Evolutionary conservation across 2,888 invertebrate species (phyloP).

Genomic region (Cataglyphis rosenhaueri): DNA sequence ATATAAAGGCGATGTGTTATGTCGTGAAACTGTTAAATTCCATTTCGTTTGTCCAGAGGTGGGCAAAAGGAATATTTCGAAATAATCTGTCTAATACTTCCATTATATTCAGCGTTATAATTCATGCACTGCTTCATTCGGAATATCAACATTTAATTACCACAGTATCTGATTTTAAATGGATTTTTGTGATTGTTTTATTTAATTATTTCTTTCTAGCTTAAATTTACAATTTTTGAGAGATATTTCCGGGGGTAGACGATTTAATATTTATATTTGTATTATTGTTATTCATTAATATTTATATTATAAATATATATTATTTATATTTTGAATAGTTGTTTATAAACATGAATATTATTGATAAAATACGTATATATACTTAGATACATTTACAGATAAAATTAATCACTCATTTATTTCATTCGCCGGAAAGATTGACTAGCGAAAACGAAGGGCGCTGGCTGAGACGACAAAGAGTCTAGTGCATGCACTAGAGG

Average conservation of each 20-base stretch:
- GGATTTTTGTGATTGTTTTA: not conserved
- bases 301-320: not conserved
- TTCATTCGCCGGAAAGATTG: not conserved
- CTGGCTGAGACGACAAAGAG: not conserved
- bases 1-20: constrained; percentile 32
- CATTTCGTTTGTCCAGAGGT: constrained; percentile 11
- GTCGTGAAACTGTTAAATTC: constrained; percentile 64
- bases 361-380: not conserved
- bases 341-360: not conserved
- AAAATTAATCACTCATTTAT: not conserved
- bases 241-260: not conserved
- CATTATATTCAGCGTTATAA: not conserved
- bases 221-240: not conserved
- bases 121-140: not conserved
- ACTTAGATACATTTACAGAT: not conserved
- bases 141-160: constrained; percentile 2
- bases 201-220: not conserved
- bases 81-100: not conserved
- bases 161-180: not conserved
- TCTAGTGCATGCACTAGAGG: not conserved
- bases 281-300: too few relatives aligned
- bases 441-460: not conserved
- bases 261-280: not conserved
- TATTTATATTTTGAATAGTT: not conserved
- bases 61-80: constrained; percentile 16